Conservation (phyloP, 2,113 vertebrate species). For the Alouatta palliata region DNA sequence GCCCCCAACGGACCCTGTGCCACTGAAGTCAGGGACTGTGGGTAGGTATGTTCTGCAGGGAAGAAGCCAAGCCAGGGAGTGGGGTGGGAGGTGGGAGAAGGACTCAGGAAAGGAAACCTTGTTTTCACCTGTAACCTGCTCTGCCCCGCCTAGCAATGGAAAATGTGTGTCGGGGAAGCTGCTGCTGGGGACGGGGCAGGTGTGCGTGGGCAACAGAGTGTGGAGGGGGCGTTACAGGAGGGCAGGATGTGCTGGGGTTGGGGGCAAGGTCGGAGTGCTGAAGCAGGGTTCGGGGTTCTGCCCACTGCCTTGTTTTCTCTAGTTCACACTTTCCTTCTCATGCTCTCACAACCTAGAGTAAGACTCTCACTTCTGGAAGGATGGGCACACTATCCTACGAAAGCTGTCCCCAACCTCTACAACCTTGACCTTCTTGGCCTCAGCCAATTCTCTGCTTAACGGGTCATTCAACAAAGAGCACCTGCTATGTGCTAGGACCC, state of each 20-base stretch:
- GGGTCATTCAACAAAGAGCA: neutral
- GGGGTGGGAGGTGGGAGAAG: neutral
- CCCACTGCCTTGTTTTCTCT: neutral
- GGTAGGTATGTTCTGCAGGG: neutral
- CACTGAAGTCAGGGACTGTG: neutral
- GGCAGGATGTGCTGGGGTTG: constrained; percentile 48
- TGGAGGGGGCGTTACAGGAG: neutral
- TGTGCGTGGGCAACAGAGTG: constrained; percentile 61
- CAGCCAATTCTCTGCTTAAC: neutral
- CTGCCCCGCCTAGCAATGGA: constrained; percentile 63
- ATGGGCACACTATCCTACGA: neutral
- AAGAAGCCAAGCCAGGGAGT: neutral
- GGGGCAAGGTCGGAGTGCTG: neutral
- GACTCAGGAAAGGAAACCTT: constrained; percentile 22
- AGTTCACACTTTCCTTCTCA: constrained; percentile 41
- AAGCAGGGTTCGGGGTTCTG: neutral
- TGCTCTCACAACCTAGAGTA: neutral
- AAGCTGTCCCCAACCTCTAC: neutral
- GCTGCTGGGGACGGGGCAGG: constrained; percentile 24
- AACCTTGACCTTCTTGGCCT: neutral
- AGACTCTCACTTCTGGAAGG: constrained; percentile 50
- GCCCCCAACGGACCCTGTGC: neutral
- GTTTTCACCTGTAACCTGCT: constrained; percentile 76
- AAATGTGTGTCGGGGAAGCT: constrained; percentile 79
- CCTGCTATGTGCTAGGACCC: neutral